Evolutionary conservation across 2,797 vertebrate genomes (phyloP).

Genomic region (Leptodactylus fallax): DNA sequence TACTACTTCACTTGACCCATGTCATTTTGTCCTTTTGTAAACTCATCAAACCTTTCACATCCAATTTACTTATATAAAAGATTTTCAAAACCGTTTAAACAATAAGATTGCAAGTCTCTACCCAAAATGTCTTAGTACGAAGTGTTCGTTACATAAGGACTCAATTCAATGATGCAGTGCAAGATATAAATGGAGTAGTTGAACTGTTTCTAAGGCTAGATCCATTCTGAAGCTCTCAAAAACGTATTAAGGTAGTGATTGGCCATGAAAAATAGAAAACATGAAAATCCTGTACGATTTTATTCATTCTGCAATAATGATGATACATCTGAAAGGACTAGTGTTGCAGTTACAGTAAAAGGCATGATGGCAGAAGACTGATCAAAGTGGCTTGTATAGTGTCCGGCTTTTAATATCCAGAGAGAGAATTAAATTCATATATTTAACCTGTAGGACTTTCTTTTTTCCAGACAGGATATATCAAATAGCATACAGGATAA

Average conservation of each 20-base stretch:
- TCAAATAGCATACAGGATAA: too few relatives aligned
- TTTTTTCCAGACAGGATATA: too few relatives aligned
- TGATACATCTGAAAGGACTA: not conserved
- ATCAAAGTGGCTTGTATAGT: too few relatives aligned
- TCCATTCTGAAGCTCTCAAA: not conserved
- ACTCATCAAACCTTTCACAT: not conserved
- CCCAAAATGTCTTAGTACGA: not conserved
- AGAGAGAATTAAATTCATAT: too few relatives aligned
- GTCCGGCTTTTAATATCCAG: too few relatives aligned
- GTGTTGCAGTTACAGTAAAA: too few relatives aligned
- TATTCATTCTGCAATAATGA: not conserved
- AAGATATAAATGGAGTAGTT: not conserved
- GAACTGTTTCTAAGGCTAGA: not conserved
- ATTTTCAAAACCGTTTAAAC: not conserved
- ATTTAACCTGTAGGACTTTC: too few relatives aligned
- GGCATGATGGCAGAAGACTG: too few relatives aligned
- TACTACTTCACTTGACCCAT: not conserved
- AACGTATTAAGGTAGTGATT: not conserved
- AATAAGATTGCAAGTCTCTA: not conserved
- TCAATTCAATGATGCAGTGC: not conserved
- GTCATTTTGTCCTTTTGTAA: not conserved
- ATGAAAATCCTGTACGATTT: not conserved
- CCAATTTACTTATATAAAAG: not conserved
- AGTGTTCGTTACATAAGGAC: not conserved
- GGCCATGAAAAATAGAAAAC: not conserved